phyloP scores from a whole-genome alignment of 2,797 vertebrate genomes.

The Xerus rutilus region DNA sequence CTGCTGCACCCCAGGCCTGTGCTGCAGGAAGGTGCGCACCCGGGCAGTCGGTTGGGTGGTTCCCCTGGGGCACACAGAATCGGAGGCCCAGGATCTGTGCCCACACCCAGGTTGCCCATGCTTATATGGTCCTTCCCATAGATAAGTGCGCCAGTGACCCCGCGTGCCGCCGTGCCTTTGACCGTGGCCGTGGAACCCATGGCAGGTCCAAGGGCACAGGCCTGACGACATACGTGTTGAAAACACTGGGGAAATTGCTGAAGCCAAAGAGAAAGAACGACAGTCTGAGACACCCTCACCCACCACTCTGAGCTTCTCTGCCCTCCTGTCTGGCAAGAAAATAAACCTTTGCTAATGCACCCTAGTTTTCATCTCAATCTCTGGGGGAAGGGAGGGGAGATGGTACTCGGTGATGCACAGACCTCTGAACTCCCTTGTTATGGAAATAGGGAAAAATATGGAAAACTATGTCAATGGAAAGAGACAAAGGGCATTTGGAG shows the following conservation, averaged over 20 bases:
- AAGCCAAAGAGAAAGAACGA: constrained; percentile 82
- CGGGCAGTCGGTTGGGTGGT: accelerated
- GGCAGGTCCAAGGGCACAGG: no score
- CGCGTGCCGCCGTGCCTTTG: constrained; percentile 87
- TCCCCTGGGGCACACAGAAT: accelerated
- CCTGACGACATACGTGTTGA: no score
- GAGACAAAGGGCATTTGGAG: no score
- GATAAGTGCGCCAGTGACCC: constrained; percentile 91
- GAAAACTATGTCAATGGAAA: no score
- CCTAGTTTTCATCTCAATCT: neutral
- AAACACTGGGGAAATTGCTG: constrained; percentile 80
- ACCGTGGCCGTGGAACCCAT: constrained; percentile 72
- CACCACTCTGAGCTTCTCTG: neutral
- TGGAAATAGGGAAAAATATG: no score
- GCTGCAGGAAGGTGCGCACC: constrained; percentile 88
- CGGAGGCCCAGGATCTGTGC: accelerated
- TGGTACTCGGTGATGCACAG: no score
- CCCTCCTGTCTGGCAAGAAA: neutral
- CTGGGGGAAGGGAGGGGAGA: neutral
- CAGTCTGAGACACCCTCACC: constrained; percentile 49
- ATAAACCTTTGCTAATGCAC: constrained; percentile 71
- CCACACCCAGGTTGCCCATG: neutral
- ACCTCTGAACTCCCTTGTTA: no score
- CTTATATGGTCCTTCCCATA: constrained; percentile 75
- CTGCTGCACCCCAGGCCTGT: constrained; percentile 90